These are phyloP conservation scores for Phymastichus coffea DNA, from an alignment of 1,140 invertebrate species.

Conservation along the genomic window DNA sequence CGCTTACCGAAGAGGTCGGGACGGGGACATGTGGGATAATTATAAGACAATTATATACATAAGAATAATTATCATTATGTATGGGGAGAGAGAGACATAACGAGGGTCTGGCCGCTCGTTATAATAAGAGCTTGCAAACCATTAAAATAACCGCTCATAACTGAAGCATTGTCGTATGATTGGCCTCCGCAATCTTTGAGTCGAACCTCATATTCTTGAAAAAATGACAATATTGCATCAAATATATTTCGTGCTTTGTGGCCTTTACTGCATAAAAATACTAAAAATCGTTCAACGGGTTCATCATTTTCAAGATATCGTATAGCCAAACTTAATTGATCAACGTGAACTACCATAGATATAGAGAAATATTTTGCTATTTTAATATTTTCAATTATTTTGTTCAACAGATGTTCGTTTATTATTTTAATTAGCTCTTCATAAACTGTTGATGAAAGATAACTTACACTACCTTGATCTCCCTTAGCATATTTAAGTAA, in stretches of 20 bases:
- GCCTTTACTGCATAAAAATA: conserved; percentile 27
- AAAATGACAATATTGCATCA: conserved; percentile 34
- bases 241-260: conserved; percentile 32
- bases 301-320: conserved; percentile 41
- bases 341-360: conserved; percentile 45
- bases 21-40: too few relatives aligned
- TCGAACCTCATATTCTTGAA: conserved; percentile 28
- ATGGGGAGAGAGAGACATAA: too few relatives aligned
- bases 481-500: conserved; percentile 1
- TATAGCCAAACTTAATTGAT: conserved; percentile 44
- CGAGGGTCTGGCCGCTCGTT: too few relatives aligned
- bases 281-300: conserved; percentile 28
- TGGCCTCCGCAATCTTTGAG: conserved; percentile 43
- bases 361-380: conserved; percentile 46
- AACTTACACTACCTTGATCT: conserved; percentile 28
- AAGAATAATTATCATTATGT: too few relatives aligned
- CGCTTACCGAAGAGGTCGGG: too few relatives aligned
- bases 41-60: too few relatives aligned
- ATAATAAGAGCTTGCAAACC: conserved; percentile 40
- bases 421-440: conserved; percentile 37
- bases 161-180: conserved; percentile 42
- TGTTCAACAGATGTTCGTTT: conserved; percentile 31
- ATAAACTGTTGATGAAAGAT: conserved; percentile 35
- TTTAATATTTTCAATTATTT: conserved; percentile 38
- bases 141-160: conserved; percentile 42